A percentile compares a stretch with the other conserved stretches of the same genome.
phyloP scores from a whole-genome alignment of 2,113 vertebrate genomes.

The Chionomys nivalis region DNA sequence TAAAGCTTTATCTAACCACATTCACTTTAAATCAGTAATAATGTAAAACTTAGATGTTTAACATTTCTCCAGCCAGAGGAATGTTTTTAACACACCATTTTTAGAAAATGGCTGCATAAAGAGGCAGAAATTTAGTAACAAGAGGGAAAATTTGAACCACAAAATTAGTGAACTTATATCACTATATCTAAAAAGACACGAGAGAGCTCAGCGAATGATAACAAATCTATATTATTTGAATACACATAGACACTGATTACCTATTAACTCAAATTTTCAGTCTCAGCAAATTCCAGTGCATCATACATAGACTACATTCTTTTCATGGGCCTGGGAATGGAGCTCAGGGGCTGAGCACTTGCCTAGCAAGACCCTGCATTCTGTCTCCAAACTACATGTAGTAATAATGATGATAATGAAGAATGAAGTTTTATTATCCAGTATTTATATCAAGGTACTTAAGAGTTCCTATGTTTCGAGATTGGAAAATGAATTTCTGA shows the following conservation, averaged over 20 bases:
- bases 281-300: slow-evolving; percentile 40
- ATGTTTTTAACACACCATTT: slow-evolving; percentile 19
- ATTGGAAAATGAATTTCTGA: slow-evolving; percentile 32
- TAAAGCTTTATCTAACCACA: slow-evolving; percentile 12
- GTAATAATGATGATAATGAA: background rate
- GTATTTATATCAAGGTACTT: background rate
- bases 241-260: background rate
- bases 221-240: background rate
- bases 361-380: background rate
- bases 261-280: background rate
- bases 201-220: background rate
- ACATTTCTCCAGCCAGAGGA: background rate
- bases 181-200: background rate
- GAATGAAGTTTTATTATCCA: background rate
- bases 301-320: background rate
- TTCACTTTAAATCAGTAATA: slow-evolving; percentile 17
- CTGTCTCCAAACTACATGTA: background rate
- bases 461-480: background rate
- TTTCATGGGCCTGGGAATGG: background rate
- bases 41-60: background rate
- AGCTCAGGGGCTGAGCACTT: background rate
- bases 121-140: slow-evolving; percentile 38
- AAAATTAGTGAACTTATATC: background rate
- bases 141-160: slow-evolving; percentile 10
- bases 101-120: slow-evolving; percentile 11